Conservation (phyloP, 37 sponge, comb jelly and placozoan species). For the Bolinopsis microptera region DNA sequence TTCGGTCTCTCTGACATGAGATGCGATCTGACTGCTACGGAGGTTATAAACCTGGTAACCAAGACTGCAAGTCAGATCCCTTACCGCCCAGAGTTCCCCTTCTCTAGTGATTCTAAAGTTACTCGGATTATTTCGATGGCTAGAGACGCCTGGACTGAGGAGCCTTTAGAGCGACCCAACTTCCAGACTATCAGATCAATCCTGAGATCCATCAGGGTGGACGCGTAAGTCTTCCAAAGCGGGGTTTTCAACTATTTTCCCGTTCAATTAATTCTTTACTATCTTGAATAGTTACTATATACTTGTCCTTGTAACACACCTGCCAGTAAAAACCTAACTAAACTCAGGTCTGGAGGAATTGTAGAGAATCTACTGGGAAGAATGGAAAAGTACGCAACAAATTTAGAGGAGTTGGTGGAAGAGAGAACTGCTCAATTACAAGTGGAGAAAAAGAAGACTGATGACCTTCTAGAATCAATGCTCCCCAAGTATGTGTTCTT, state of each 20-base stretch:
- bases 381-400: constrained; percentile 62
- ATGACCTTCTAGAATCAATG: constrained; percentile 84
- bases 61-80: constrained; percentile 6
- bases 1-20: constrained; percentile 43
- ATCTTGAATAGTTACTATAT: too few relatives aligned
- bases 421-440: constrained; percentile 71
- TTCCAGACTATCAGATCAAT: neutral
- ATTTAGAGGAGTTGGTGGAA: constrained; percentile 58
- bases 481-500: constrained; percentile 62
- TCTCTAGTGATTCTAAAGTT: constrained; percentile 16
- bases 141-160: constrained; percentile 20
- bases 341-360: constrained; percentile 8
- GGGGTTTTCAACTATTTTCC: too few relatives aligned
- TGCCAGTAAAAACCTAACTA: too few relatives aligned
- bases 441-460: constrained; percentile 82
- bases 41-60: neutral
- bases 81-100: constrained; percentile 49
- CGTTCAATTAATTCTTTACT: too few relatives aligned
- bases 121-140: neutral
- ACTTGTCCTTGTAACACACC: too few relatives aligned
- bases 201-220: constrained; percentile 22
- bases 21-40: constrained; percentile 39
- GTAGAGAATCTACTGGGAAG: constrained; percentile 29
- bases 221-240: too few relatives aligned
- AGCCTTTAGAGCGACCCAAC: neutral